A percentile compares a stretch with the other conserved stretches of the same genome.
These are phyloP conservation scores for Sepiola atlantica DNA, from an alignment of 2,888 invertebrate genomes.

Conservation along the genomic window DNA sequence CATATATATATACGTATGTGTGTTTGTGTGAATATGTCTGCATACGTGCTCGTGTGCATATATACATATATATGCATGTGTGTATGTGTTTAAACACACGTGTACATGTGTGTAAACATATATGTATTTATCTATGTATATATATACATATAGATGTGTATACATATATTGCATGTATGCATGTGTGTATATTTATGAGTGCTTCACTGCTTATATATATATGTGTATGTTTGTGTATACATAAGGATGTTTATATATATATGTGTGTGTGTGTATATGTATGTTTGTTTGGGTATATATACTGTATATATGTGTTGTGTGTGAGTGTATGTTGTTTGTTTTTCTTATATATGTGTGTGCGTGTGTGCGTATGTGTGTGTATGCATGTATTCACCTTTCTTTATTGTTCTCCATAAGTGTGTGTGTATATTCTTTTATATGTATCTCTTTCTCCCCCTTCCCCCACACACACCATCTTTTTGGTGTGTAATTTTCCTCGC, in stretches of 20 bases:
- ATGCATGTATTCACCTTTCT: too few relatives aligned
- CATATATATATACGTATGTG: neutral
- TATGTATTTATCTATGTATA: constrained; percentile 16
- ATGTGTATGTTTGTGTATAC: neutral
- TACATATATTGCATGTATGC: neutral
- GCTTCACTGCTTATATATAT: neutral
- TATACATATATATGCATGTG: neutral
- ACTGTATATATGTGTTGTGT: neutral
- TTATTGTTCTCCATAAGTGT: too few relatives aligned
- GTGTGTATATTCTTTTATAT: neutral
- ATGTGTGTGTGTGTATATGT: neutral
- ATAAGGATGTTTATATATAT: neutral
- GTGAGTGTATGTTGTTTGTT: too few relatives aligned
- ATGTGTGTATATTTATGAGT: neutral
- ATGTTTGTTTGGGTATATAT: neutral
- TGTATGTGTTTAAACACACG: neutral
- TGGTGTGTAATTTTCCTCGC: neutral
- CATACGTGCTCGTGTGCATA: neutral
- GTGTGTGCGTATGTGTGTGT: neutral
- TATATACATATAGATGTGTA: neutral
- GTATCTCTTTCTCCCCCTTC: neutral
- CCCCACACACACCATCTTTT: too few relatives aligned
- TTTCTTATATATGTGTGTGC: too few relatives aligned
- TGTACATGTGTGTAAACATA: neutral
- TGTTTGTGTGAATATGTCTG: neutral